Conservation (phyloP, 1,140 invertebrate species). For the Penaeus chinensis region DNA sequence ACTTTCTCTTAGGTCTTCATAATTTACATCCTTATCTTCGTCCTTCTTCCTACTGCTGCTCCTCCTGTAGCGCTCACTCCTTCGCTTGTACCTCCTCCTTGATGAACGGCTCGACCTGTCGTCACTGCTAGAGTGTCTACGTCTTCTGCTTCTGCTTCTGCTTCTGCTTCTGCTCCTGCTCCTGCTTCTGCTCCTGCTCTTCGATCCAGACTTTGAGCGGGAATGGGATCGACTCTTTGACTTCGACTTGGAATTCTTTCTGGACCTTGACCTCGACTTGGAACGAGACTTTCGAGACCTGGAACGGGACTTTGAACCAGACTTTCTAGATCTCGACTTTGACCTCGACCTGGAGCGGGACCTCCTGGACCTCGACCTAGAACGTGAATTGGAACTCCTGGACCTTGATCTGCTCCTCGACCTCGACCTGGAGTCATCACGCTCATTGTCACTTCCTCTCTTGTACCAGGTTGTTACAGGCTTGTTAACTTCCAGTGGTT, state of each 20-base stretch:
- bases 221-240: not conserved
- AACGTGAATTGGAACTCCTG: constrained; percentile 23
- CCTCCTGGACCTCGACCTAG: constrained; percentile 35
- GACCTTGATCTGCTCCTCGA: constrained; percentile 38
- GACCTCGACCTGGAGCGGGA: constrained; percentile 30
- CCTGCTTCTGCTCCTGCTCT: constrained; percentile 9
- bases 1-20: constrained; percentile 53
- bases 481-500: constrained; percentile 3
- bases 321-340: constrained; percentile 26
- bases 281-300: constrained; percentile 10
- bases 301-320: constrained; percentile 28
- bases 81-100: constrained; percentile 36
- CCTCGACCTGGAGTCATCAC: constrained; percentile 30
- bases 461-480: constrained; percentile 40
- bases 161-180: constrained; percentile 1
- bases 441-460: not conserved
- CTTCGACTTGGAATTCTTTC: not conserved
- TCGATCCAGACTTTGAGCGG: constrained; percentile 24
- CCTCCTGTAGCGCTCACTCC: constrained; percentile 25
- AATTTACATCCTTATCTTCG: constrained; percentile 39
- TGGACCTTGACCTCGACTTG: constrained; percentile 24
- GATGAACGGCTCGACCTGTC: constrained; percentile 63
- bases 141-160: constrained; percentile 17
- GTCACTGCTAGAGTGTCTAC: constrained; percentile 10
- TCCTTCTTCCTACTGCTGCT: constrained; percentile 35